Evolutionary conservation across 1,140 invertebrate genomes (phyloP), one percentile per base, ranked within the genome.

Genomic region (Dryas iulia): DNA sequence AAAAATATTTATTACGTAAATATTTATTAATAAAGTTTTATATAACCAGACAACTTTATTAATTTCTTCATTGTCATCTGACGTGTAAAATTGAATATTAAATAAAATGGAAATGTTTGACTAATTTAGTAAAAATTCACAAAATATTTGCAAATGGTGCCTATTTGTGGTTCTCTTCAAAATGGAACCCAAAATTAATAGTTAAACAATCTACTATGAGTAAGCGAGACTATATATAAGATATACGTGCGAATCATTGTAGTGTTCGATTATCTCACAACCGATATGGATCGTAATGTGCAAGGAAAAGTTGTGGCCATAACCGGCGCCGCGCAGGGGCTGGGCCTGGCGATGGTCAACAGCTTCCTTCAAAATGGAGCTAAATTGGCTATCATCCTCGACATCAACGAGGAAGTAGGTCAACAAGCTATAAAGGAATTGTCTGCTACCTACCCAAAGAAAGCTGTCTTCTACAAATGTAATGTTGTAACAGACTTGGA

Each of bases 401-500:
- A 93, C 62, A 71, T 86, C 28, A 78, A 85, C 57, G 77, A 88
- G 28, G 59, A 72, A 1, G 35, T 65, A 18, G 91, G 92, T 21
- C 1, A 47, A 2, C n/a, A 18, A 18, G 39, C 7, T 2, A 10
- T 47, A 18, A 14, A 5, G 0, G 39, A 47, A 1, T 47, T 47
- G n/a, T 4, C 11, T 5, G 6, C 1, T 33, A n/a, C 11, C 31
- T 33, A 33, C 8, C 26, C 26, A 28, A 28, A 57, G 10, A 83
- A 85, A 54, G 85, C 82, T 0, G 71, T 88, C 10, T 94, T 93
- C 69, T 73, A 91, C 14, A 86, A 87, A 47, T 93, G 93, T 61
- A 91, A 94, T 54, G 86, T 94, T 2, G 88, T 89, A 0, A 90
- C 83, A 1, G 90, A 93, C 72, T 84, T 89, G 35, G 83, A 92